These are phyloP conservation scores for Nestor notabilis DNA, from an alignment of 2,113 vertebrate species.

Conservation along the genomic window DNA sequence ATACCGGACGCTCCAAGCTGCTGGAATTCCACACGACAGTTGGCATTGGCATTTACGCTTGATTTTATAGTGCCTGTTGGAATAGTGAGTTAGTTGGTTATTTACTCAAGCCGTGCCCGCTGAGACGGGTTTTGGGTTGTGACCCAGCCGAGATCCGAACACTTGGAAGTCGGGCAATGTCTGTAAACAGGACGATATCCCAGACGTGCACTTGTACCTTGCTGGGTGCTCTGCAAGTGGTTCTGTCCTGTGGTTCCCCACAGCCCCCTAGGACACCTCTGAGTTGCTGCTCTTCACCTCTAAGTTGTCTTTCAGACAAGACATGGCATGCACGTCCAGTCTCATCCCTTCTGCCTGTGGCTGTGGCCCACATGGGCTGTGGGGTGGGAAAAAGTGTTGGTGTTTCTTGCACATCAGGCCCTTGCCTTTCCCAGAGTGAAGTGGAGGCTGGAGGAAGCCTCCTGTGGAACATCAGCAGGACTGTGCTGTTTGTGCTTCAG, in stretches of 20 bases:
- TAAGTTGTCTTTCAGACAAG: too few species aligned
- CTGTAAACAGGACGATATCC: fast-evolving
- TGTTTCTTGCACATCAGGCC: neutral
- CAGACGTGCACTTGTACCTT: fast-evolving
- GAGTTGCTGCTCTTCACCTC: fast-evolving
- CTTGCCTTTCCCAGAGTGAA: neutral
- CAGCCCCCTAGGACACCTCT: neutral
- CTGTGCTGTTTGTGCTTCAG: neutral
- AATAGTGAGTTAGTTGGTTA: fast-evolving
- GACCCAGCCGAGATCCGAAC: too few species aligned
- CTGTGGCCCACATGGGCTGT: fast-evolving
- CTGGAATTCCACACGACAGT: fast-evolving
- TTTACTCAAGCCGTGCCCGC: fast-evolving
- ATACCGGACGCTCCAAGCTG: fast-evolving
- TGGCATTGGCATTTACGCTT: fast-evolving
- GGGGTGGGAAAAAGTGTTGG: fast-evolving
- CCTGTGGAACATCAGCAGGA: too few species aligned
- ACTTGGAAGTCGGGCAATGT: fast-evolving
- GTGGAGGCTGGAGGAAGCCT: neutral
- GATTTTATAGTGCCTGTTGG: fast-evolving
- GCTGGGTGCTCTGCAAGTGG: neutral
- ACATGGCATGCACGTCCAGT: fast-evolving
- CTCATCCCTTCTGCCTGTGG: too few species aligned
- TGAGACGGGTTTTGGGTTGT: neutral
- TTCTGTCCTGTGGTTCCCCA: fast-evolving